Evolutionary conservation across 2,888 invertebrate genomes (phyloP).

Genomic region (Ophonus ardosiacus): DNA sequence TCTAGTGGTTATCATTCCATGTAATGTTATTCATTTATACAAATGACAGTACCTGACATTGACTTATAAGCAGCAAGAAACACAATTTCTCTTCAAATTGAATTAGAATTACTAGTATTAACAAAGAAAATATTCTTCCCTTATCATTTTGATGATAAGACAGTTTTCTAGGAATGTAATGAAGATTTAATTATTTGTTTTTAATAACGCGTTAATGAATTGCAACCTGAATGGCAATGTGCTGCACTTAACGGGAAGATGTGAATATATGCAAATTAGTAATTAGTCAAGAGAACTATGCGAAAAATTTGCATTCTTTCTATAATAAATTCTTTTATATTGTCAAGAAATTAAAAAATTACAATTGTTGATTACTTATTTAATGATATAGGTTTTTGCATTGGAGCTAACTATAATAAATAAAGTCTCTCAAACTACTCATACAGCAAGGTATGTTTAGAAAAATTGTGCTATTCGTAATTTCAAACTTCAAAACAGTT

Average conservation of each 20-base stretch:
- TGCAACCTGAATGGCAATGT: neutral
- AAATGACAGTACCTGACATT: slow-evolving; percentile 25
- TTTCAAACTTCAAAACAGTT: too few species aligned
- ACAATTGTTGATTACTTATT: too few species aligned
- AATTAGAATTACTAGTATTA: neutral
- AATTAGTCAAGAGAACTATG: slow-evolving; percentile 18
- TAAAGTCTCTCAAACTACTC: too few species aligned
- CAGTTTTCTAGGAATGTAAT: neutral
- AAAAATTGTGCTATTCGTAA: too few species aligned
- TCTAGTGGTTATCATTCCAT: neutral
- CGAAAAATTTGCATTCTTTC: slow-evolving; percentile 8
- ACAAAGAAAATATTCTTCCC: neutral
- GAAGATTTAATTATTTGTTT: slow-evolving; percentile 48
- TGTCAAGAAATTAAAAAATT: neutral
- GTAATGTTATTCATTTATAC: slow-evolving; percentile 41
- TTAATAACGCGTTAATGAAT: slow-evolving; percentile 42
- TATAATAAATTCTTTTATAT: neutral
- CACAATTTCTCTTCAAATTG: neutral
- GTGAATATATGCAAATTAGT: slow-evolving; percentile 47
- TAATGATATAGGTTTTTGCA: too few species aligned
- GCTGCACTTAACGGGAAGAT: slow-evolving; percentile 13
- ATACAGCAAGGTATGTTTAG: too few species aligned
- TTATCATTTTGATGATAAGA: neutral
- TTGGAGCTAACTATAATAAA: too few species aligned
- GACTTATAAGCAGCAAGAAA: slow-evolving; percentile 3